These are phyloP conservation scores for Oenanthe oenanthe DNA, from an alignment of 2,113 vertebrate genomes.

Conservation along the genomic window DNA sequence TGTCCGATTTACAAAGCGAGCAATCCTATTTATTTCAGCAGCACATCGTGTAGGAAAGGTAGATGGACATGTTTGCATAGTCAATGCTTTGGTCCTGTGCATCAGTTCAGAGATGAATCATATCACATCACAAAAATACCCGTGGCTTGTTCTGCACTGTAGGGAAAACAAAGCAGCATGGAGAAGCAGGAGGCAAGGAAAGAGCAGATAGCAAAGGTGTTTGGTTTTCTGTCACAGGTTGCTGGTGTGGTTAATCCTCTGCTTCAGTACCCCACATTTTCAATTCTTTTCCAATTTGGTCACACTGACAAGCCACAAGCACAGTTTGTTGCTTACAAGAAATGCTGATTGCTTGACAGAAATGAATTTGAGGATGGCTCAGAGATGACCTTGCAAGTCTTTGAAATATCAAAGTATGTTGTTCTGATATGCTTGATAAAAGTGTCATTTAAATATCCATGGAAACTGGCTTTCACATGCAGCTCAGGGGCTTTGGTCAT, in stretches of 20 bases:
- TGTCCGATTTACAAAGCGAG: not conserved
- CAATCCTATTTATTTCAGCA: not conserved
- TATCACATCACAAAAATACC: not conserved
- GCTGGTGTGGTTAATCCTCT: not conserved
- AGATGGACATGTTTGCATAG: not conserved
- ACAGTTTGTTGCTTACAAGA: slow-evolving; percentile 13
- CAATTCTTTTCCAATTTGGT: not conserved
- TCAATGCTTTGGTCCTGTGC: not conserved
- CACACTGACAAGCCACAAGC: not conserved
- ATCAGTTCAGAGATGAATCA: not conserved
- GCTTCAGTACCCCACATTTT: not conserved
- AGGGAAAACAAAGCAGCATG: not conserved
- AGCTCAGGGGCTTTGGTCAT: not conserved
- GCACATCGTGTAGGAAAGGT: not conserved
- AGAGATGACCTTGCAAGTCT: slow-evolving; percentile 35
- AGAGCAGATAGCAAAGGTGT: not conserved
- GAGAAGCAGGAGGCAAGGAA: not conserved
- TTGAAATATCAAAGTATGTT: slow-evolving; percentile 17
- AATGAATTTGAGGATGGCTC: slow-evolving; percentile 30
- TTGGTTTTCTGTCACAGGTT: not conserved
- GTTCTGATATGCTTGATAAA: slow-evolving; percentile 15
- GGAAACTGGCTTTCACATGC: slow-evolving; percentile 24
- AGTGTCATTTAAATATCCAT: slow-evolving; percentile 46
- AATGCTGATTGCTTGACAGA: slow-evolving; percentile 20
- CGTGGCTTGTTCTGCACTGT: not conserved